Conservation (phyloP, 2,113 vertebrate genomes). For the Hippocampus abdominalis region DNA sequence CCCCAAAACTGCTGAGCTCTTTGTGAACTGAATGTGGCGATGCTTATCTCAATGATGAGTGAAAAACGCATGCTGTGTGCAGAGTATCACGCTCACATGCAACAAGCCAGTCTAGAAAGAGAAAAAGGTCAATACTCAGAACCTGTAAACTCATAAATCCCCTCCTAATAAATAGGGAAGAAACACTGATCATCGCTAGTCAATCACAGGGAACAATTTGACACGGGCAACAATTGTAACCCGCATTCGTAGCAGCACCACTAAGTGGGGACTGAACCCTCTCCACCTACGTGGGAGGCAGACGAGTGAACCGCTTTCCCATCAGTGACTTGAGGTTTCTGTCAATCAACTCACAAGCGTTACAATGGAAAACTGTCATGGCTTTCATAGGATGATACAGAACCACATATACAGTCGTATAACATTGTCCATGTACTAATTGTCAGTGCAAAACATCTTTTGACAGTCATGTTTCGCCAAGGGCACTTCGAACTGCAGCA, state of each 20-base stretch:
- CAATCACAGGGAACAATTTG: neutral
- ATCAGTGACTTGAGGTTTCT: neutral
- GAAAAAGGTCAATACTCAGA: neutral
- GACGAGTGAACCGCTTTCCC: neutral
- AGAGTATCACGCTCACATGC: neutral
- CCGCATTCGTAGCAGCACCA: neutral
- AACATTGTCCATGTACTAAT: neutral
- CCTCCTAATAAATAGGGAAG: neutral
- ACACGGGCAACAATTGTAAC: neutral
- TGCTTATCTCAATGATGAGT: neutral
- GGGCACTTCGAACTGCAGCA: constrained; percentile 47
- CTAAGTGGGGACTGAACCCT: neutral
- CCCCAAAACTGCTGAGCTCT: neutral
- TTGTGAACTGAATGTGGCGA: neutral
- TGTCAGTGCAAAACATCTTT: constrained; percentile 23
- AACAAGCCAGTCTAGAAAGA: neutral
- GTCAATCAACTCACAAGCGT: neutral
- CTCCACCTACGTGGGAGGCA: neutral
- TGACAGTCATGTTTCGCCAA: constrained; percentile 49
- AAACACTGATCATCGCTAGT: neutral
- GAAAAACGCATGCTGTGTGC: neutral
- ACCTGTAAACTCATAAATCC: neutral
- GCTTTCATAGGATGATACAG: neutral
- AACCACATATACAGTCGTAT: neutral
- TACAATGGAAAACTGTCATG: neutral